A percentile compares a stretch with the other conserved stretches of the same genome.
Conservation (phyloP, 2,113 vertebrate species). For the Crypturellus undulatus region DNA sequence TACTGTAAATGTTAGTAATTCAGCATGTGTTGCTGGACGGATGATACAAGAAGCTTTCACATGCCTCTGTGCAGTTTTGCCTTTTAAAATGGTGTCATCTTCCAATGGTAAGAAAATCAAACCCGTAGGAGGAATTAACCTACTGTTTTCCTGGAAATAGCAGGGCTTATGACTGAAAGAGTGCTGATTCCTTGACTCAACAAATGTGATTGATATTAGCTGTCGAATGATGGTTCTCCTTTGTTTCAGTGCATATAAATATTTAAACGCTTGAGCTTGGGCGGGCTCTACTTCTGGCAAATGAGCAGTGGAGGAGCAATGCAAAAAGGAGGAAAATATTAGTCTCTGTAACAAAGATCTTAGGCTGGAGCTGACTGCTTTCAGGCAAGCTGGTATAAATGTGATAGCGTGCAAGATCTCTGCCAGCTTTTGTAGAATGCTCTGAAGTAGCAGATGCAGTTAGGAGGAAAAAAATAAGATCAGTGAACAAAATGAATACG, state of each 20-base stretch:
- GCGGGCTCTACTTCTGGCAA: neutral
- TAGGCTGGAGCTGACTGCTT: neutral
- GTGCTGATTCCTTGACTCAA: neutral
- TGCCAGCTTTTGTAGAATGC: neutral
- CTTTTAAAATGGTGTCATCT: neutral
- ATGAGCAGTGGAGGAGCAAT: neutral
- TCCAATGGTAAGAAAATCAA: neutral
- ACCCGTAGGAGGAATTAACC: neutral
- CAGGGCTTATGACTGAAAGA: neutral
- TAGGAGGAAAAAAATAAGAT: neutral
- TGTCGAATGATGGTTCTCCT: neutral
- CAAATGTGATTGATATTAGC: neutral
- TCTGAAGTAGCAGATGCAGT: neutral
- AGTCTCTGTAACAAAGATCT: neutral
- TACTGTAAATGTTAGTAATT: neutral
- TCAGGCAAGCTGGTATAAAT: neutral
- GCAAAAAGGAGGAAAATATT: neutral
- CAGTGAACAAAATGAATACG: neutral
- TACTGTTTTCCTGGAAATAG: neutral
- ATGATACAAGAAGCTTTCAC: neutral
- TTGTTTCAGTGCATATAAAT: neutral
- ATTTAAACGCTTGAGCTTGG: neutral
- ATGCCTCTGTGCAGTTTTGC: rapidly evolving
- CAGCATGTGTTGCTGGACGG: neutral
- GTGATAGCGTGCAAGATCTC: neutral